Percentiles rank a stretch among this genome's conserved stretches.
Evolutionary conservation across 2,113 vertebrate genomes (phyloP).

Genomic region (Lophochroa leadbeateri): DNA sequence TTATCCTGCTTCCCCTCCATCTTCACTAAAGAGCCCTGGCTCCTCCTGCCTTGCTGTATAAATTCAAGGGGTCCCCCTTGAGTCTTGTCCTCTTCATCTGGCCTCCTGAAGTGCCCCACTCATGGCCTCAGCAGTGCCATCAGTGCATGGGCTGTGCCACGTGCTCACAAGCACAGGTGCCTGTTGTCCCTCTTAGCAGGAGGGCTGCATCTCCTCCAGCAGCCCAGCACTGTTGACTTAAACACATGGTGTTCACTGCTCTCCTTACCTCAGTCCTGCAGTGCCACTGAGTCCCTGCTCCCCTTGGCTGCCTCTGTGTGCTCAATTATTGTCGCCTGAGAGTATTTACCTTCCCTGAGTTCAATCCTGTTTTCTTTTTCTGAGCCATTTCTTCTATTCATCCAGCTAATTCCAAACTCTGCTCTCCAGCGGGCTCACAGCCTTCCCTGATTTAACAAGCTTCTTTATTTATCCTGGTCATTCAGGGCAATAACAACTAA

Average conservation of each 20-base stretch:
- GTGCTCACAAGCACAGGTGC: accelerated
- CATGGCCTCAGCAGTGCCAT: not conserved
- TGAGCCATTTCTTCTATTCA: not conserved
- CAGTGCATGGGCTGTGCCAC: not conserved
- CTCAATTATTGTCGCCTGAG: not conserved
- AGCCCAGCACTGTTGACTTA: not conserved
- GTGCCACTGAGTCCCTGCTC: accelerated
- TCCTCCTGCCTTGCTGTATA: not conserved
- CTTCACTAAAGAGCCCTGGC: not conserved
- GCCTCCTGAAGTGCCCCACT: not conserved
- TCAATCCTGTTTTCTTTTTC: not conserved
- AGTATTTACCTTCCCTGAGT: not conserved
- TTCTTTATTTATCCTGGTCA: not conserved
- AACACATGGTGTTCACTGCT: not conserved
- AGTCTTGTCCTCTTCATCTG: not conserved
- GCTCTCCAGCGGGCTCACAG: not conserved
- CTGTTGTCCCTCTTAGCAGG: accelerated
- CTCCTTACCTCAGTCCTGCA: not conserved
- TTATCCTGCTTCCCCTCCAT: not conserved
- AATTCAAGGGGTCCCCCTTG: not conserved
- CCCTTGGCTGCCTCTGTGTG: not conserved
- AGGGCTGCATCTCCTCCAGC: not conserved
- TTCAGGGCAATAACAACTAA: not conserved
- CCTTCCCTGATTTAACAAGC: not conserved
- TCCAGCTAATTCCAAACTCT: not conserved